Evolutionary conservation across 2,888 invertebrate species (phyloP).

Genomic region (Dendrolimus pini): DNA sequence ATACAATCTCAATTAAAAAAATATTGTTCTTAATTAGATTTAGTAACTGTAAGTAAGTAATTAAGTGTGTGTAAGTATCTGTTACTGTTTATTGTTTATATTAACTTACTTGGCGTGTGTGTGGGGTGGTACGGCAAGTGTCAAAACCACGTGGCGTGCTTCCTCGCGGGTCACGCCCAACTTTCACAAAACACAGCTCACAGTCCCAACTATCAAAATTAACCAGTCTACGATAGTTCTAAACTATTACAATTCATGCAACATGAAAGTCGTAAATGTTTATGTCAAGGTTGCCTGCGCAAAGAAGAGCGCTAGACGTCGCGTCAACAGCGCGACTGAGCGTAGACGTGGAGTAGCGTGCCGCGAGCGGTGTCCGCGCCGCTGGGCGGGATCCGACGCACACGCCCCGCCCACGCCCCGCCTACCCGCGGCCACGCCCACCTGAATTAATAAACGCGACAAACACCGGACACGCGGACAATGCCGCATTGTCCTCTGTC

Average conservation of each 20-base stretch:
- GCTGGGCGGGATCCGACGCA: slow-evolving; percentile 25
- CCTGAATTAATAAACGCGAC: slow-evolving; percentile 74
- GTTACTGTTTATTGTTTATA: too few relatives aligned
- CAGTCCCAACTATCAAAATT: slow-evolving; percentile 19
- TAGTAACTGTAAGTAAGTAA: too few relatives aligned
- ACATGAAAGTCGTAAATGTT: slow-evolving; percentile 30
- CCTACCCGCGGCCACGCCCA: slow-evolving; percentile 59
- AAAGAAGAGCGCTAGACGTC: slow-evolving; percentile 52
- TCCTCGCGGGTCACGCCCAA: slow-evolving; percentile 21
- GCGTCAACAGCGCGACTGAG: slow-evolving; percentile 64
- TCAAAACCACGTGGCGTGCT: slow-evolving; percentile 29
- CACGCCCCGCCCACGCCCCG: slow-evolving; percentile 46
- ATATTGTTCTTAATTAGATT: too few relatives aligned
- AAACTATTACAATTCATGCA: slow-evolving; percentile 3
- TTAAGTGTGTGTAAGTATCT: too few relatives aligned
- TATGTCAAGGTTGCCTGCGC: slow-evolving; percentile 38
- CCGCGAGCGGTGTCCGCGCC: slow-evolving; percentile 43
- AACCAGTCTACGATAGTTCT: slow-evolving; percentile 9
- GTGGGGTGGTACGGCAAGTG: slow-evolving; percentile 44
- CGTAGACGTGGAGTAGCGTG: slow-evolving; percentile 22
- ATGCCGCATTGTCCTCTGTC: slow-evolving; percentile 70
- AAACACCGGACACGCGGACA: slow-evolving; percentile 75
- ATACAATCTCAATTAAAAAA: too few relatives aligned
- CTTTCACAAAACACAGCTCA: slow-evolving; percentile 22
- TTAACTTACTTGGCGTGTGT: slow-evolving; percentile 61